Evolutionary conservation across 2,888 invertebrate species (phyloP).

Genomic region (Synergus itoensis): DNA sequence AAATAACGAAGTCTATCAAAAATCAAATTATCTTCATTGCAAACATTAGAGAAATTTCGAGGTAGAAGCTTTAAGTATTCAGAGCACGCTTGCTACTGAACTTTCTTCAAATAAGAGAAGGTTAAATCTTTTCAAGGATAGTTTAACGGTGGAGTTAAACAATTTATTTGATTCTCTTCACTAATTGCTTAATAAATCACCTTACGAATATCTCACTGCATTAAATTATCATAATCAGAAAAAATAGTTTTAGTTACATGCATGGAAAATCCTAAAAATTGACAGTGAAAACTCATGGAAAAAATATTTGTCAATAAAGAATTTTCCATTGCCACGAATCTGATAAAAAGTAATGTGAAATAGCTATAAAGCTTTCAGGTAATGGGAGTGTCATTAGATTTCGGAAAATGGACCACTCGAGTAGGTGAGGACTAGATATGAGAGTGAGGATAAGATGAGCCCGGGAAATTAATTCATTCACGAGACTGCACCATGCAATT

Average conservation of each 20-base stretch:
- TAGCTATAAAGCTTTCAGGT: constrained; percentile 4
- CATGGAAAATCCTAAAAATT: background rate
- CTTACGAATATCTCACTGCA: too few relatives aligned
- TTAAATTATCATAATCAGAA: too few relatives aligned
- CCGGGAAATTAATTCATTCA: constrained; percentile 21
- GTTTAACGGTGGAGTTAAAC: background rate
- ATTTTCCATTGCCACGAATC: too few relatives aligned
- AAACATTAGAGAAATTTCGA: background rate
- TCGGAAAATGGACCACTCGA: constrained; percentile 27
- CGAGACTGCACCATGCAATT: constrained; percentile 18
- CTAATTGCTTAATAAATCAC: too few relatives aligned
- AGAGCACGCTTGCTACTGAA: too few relatives aligned
- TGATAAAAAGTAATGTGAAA: background rate
- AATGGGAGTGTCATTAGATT: constrained; percentile 28
- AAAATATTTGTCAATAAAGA: too few relatives aligned
- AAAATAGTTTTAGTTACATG: background rate
- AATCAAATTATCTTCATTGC: background rate
- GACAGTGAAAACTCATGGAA: background rate
- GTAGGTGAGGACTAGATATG: background rate
- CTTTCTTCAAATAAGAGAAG: background rate
- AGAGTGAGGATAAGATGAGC: constrained; percentile 30
- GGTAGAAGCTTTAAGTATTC: too few relatives aligned
- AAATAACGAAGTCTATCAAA: too few relatives aligned
- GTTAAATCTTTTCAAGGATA: background rate
- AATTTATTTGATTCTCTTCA: background rate